These are phyloP conservation scores for Colaptes auratus DNA, from an alignment of 2,113 vertebrate genomes.

Conservation along the genomic window DNA sequence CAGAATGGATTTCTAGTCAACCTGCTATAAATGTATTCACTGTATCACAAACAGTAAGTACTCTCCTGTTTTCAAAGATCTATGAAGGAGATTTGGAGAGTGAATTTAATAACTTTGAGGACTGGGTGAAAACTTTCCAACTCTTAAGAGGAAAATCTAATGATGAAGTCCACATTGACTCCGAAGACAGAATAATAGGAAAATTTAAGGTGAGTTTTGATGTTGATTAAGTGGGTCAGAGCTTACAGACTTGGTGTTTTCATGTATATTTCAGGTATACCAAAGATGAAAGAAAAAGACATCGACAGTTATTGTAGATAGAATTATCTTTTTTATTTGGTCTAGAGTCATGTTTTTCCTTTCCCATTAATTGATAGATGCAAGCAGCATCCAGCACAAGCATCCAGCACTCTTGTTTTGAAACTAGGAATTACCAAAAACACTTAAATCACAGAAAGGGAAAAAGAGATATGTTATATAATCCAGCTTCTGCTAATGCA, in stretches of 20 bases:
- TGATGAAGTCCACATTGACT: conserved; percentile 82
- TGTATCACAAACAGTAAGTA: neutral
- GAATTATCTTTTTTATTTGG: neutral
- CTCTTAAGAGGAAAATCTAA: conserved; percentile 90
- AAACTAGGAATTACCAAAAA: neutral
- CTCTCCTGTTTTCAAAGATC: conserved; percentile 78
- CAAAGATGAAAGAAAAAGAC: neutral
- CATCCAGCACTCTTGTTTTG: neutral
- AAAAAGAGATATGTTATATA: neutral
- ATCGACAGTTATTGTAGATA: neutral
- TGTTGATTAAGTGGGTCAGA: neutral
- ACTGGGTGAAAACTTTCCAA: conserved; percentile 96
- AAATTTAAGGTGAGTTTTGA: conserved; percentile 90
- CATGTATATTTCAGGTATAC: neutral
- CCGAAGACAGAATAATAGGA: conserved; percentile 89
- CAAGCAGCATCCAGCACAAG: neutral
- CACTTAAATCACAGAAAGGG: neutral
- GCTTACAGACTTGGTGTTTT: neutral
- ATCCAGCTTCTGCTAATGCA: neutral
- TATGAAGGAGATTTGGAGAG: conserved; percentile 92
- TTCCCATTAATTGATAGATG: neutral
- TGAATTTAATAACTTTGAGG: conserved; percentile 91
- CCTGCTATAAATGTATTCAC: conserved; percentile 5
- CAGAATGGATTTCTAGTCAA: conserved; percentile 16
- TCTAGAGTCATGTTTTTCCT: neutral